Evolutionary conservation across 2,888 invertebrate species (phyloP), one percentile per base, ranked within the genome.

Genomic region (Yponomeuta plumbellus): DNA sequence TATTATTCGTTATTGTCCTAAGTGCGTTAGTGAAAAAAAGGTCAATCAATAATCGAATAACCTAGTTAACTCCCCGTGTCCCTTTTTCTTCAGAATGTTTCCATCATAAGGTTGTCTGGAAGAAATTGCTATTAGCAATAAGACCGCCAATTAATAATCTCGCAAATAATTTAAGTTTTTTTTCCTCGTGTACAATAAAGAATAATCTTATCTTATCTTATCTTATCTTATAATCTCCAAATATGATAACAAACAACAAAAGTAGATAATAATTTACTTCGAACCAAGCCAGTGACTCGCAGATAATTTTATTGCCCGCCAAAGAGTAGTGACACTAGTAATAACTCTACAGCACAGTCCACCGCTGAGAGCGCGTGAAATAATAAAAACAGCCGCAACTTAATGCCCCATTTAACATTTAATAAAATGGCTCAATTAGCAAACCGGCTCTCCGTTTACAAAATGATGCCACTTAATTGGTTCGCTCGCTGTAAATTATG

Each of bases 371-470:
- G 44, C 44, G 44, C 44, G 44, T 52, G 44, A 52, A 59, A 23
- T 59, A 66, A 61, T 66, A 66, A 58, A 61, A 65, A 44, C 65
- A 63, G 61, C 69, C 68, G 69, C 69, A 71, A 74, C 73, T 78
- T 76, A 76, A 76, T 76, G 72, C 72, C 75, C 73, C 72, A 75
- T 71, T 75, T 76, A 71, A 72, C 76, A 75, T 78, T 78, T 76
- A 76, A 73, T 76, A 75, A 74, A 81, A 80, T 75, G 67, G 76
- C 77, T 81, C 78, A 80, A 81, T 83, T 82, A 83, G 76, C 70
- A 75, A 80, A 66, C 66, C 79, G 76, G 75, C 80, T 80, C 73
- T 68, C 44, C 67, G 34, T 69, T 65, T 67, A 58, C 71, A 69
- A 70, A 79, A 76, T 76, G 77, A 79, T 75, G 73, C 71, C 72